Conservation (phyloP, 1,140 invertebrate genomes). For the Monochamus saltuarius region DNA sequence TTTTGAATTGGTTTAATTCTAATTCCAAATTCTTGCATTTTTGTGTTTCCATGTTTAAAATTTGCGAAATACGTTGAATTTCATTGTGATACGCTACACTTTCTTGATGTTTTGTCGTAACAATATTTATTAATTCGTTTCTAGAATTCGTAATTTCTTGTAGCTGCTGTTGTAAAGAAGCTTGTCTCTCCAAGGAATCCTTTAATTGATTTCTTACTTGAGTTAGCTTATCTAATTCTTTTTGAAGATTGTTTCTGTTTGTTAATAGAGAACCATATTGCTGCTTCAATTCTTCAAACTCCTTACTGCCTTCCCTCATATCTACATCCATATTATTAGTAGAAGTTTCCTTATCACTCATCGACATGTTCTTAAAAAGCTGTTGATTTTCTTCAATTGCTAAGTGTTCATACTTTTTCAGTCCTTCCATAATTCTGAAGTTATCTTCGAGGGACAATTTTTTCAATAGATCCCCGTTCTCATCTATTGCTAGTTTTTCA, state of each 20-base stretch:
- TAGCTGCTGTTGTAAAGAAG: slow-evolving; percentile 49
- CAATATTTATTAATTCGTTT: slow-evolving; percentile 70
- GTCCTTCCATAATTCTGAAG: too few relatives aligned
- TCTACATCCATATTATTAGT: neutral
- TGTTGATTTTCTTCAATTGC: neutral
- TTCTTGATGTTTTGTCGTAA: slow-evolving; percentile 81
- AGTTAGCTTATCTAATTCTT: too few relatives aligned
- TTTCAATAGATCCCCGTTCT: neutral
- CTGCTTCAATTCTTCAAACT: too few relatives aligned
- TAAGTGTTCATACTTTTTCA: too few relatives aligned
- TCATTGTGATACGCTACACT: slow-evolving; percentile 79
- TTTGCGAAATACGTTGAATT: slow-evolving; percentile 72
- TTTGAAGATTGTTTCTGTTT: too few relatives aligned
- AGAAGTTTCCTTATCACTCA: neutral
- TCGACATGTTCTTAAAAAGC: slow-evolving; percentile 1
- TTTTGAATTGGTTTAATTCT: slow-evolving; percentile 21
- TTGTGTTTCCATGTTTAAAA: slow-evolving; percentile 50
- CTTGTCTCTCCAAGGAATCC: slow-evolving; percentile 28
- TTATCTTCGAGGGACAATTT: too few relatives aligned
- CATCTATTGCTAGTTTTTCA: slow-evolving; percentile 18
- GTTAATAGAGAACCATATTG: too few relatives aligned
- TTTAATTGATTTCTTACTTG: too few relatives aligned
- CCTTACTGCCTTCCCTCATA: neutral
- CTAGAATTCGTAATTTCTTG: slow-evolving; percentile 61
- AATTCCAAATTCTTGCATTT: slow-evolving; percentile 38